Evolutionary conservation across 2,888 invertebrate genomes (phyloP).

Genomic region (Aspidiotus rigidus): DNA sequence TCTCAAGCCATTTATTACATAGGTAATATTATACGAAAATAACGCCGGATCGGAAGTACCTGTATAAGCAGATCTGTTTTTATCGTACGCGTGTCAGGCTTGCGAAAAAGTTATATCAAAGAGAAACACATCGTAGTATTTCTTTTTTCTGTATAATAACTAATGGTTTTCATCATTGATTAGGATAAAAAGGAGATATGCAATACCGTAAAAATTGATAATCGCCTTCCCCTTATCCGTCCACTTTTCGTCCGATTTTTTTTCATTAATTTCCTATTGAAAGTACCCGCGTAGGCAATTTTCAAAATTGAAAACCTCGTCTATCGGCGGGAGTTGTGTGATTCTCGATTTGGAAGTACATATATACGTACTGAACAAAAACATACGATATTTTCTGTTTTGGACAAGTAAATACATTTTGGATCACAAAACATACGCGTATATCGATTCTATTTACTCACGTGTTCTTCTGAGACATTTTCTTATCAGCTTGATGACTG

Average conservation of each 20-base stretch:
- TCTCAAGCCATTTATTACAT: not conserved
- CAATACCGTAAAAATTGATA: too few relatives aligned
- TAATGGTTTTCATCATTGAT: too few relatives aligned
- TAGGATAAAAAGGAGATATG: too few relatives aligned
- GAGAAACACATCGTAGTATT: not conserved
- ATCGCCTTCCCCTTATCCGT: too few relatives aligned
- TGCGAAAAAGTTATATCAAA: not conserved
- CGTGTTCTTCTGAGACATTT: conserved; percentile 10
- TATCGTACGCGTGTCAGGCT: conserved; percentile 15
- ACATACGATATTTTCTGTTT: conserved; percentile 3
- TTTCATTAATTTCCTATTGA: too few relatives aligned
- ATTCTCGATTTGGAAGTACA: too few relatives aligned
- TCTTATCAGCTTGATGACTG: not conserved
- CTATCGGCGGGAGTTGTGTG: too few relatives aligned
- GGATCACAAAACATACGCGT: conserved; percentile 1
- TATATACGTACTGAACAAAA: too few relatives aligned
- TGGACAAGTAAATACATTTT: conserved; percentile 2
- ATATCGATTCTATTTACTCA: conserved; percentile 7
- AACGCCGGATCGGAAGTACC: not conserved
- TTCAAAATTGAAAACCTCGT: too few relatives aligned
- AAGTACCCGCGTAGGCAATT: too few relatives aligned
- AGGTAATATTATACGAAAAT: not conserved
- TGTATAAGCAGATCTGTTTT: not conserved
- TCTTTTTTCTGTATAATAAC: too few relatives aligned
- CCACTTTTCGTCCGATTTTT: too few relatives aligned